Evolutionary conservation across 2,113 vertebrate species (phyloP), one percentile per base, ranked within the genome.

Genomic region (Osmerus eperlanus): DNA sequence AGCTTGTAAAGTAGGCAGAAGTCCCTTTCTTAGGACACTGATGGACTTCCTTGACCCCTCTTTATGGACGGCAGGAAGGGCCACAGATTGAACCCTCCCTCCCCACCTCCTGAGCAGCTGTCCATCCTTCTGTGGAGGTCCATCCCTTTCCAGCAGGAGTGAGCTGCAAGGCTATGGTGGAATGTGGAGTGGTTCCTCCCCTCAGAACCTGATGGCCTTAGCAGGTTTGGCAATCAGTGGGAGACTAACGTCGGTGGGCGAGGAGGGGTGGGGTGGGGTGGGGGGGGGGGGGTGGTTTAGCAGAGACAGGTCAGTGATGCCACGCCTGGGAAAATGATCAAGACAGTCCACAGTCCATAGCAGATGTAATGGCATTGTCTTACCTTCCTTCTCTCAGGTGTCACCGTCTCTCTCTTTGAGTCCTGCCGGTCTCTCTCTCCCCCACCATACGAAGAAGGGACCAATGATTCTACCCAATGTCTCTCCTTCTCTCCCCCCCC

Each of bases 171-270:
- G 60, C 70, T 70, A 47, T 7, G 41, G 68, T 51, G 77, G 67
- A 81, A 63, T 29, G 77, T 4, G 74, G 67, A 75, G 75, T 41
- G 74, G 73, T 83, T 63, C 75, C 72, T 72, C 75, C 69, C 73
- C 60, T 72, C 61, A 70, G 71, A 63, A 68, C 74, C 74, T 90
- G 88, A 90, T 91, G 80, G 82, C 81, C 77, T 91, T 90, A 88
- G 77, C 90, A 91, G 90, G 81, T 83, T 85, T 85, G 67, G 59
- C 73, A 85, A 80, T 84, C 65, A 25, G 62, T 63, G 63, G 29
- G 69, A 82, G 78, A 79, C 65, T 36, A 68, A 83, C 60, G 70
- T 29, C 60, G 69, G 76, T 77, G 78, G 78, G 63, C 3, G 52
- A 65, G 41, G 23, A n/a, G 19, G 16, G 60, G 51, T 21, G 53